Evolutionary conservation across 2,797 vertebrate genomes (phyloP).

Genomic region (Thaleichthys pacificus): DNA sequence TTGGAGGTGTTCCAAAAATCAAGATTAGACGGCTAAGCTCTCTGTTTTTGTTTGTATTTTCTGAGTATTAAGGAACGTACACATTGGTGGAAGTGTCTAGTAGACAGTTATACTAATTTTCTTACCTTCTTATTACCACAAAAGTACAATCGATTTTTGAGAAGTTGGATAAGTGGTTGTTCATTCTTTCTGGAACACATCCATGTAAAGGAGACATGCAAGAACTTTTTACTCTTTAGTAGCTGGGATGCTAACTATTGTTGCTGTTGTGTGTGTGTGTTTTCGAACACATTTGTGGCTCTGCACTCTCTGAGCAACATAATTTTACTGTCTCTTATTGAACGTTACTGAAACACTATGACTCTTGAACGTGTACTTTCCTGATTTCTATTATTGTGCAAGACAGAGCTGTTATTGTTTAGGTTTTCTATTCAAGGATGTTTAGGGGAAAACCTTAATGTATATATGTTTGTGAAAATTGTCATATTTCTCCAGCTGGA

Average conservation of each 20-base stretch:
- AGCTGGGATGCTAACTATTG: not conserved
- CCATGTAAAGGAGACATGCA: no score
- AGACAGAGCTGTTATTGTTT: constrained; percentile 42
- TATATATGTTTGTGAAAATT: constrained; percentile 53
- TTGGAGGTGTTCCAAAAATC: no score
- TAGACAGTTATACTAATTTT: no score
- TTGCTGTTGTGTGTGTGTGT: not conserved
- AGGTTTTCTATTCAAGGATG: constrained; percentile 55
- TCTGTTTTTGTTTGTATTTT: no score
- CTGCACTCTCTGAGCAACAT: constrained; percentile 28
- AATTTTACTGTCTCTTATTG: constrained; percentile 35
- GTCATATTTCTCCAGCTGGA: constrained; percentile 28
- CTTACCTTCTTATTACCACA: no score
- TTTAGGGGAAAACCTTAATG: constrained; percentile 45
- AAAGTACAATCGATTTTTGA: no score
- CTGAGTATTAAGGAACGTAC: no score
- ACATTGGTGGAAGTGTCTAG: no score
- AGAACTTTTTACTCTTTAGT: not conserved
- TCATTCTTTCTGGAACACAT: no score
- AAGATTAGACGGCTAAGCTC: not conserved
- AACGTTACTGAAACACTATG: constrained; percentile 38
- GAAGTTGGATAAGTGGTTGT: no score
- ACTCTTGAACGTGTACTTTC: constrained; percentile 1
- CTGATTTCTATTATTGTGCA: constrained; percentile 40
- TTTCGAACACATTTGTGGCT: not conserved